Percentiles rank a stretch among this genome's conserved stretches.
Conservation (phyloP, 2,113 vertebrate species). For the Seriola rivoliana region DNA sequence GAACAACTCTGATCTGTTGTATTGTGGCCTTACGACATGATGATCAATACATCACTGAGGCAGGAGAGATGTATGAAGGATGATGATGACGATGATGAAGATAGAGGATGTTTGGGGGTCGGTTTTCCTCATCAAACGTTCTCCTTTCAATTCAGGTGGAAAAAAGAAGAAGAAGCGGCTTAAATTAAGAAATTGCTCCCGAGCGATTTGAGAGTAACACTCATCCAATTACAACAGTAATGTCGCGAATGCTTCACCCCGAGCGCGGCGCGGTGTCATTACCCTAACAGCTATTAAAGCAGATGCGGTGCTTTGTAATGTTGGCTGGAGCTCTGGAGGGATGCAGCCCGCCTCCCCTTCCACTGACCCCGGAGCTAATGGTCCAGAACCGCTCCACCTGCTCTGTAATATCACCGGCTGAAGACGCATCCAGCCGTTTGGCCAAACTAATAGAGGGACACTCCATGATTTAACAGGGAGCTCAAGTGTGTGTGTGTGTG, state of each 20-base stretch:
- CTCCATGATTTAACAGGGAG: slow-evolving; percentile 49
- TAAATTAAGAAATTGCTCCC: slow-evolving; percentile 62
- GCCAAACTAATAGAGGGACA: slow-evolving; percentile 67
- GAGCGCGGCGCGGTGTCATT: slow-evolving; percentile 61
- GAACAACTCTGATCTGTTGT: too few species aligned
- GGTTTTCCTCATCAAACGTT: slow-evolving; percentile 16
- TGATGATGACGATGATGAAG: neutral
- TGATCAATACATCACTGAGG: neutral
- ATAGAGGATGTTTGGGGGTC: slow-evolving; percentile 4
- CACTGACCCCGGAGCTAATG: slow-evolving; percentile 71
- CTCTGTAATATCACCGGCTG: slow-evolving; percentile 62
- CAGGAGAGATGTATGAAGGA: neutral
- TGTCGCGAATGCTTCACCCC: slow-evolving; percentile 58
- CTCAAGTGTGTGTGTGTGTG: slow-evolving; percentile 1
- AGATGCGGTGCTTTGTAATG: slow-evolving; percentile 51
- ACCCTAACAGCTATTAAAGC: slow-evolving; percentile 60
- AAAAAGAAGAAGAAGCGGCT: neutral
- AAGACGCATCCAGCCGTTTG: slow-evolving; percentile 64
- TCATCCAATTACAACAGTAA: slow-evolving; percentile 67
- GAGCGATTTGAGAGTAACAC: slow-evolving; percentile 63
- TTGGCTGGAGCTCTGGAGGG: slow-evolving; percentile 25
- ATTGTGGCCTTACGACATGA: neutral
- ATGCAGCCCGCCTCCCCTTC: slow-evolving; percentile 49
- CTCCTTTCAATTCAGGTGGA: slow-evolving; percentile 42
- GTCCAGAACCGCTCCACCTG: slow-evolving; percentile 76